phyloP scores from a whole-genome alignment of 2,888 invertebrate genomes.

The Chloroclysta siterata region DNA sequence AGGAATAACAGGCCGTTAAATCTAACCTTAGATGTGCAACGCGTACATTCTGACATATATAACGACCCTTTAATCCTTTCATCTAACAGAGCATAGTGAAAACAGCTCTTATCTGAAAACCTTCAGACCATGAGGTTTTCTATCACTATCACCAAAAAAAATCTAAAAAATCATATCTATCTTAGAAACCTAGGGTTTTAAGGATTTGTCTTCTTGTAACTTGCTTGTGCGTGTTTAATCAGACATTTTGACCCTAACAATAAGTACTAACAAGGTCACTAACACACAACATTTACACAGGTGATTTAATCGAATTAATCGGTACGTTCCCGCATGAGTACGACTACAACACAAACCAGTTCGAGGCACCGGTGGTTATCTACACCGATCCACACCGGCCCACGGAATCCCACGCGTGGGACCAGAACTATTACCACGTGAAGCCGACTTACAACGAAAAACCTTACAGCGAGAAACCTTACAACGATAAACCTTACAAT shows the following conservation, averaged over 20 bases:
- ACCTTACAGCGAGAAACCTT: conserved; percentile 57
- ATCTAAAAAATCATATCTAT: too few species aligned
- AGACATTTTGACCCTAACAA: background rate
- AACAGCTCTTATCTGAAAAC: too few species aligned
- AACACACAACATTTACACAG: conserved; percentile 61
- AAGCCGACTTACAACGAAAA: conserved; percentile 80
- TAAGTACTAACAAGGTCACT: conserved; percentile 34
- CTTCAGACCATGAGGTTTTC: too few species aligned
- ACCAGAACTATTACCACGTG: conserved; percentile 70
- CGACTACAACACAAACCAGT: conserved; percentile 77
- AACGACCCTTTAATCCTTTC: too few species aligned
- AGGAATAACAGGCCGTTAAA: too few species aligned
- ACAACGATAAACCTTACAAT: conserved; percentile 47
- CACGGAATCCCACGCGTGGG: conserved; percentile 68
- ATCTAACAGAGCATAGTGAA: too few species aligned
- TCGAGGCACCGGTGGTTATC: conserved; percentile 77
- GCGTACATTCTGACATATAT: too few species aligned
- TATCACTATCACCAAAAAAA: too few species aligned
- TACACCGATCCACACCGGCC: conserved; percentile 74
- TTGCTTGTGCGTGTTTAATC: background rate
- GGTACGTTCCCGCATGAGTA: conserved; percentile 81
- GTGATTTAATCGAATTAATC: conserved; percentile 81
- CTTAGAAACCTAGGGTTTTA: too few species aligned
- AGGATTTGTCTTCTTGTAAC: background rate
- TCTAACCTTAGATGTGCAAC: too few species aligned